phyloP scores from a whole-genome alignment of 2,888 invertebrate genomes.

The Drosophila mayaguana region DNA sequence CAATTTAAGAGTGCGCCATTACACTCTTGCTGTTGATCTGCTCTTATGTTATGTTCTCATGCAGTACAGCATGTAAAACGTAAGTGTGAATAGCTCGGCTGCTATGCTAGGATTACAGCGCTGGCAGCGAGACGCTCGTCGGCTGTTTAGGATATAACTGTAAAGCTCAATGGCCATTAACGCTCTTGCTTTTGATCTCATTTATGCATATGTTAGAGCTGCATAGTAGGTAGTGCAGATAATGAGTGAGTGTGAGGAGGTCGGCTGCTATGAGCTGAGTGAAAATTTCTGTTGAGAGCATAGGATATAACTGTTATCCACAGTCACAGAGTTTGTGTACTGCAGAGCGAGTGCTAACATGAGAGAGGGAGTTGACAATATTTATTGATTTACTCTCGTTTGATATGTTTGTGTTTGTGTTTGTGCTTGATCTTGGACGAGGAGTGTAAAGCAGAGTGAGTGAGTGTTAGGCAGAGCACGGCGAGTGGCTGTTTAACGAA shows the following conservation, averaged over 20 bases:
- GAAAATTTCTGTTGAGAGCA: not conserved
- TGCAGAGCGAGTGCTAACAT: too few species aligned
- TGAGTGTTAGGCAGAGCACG: not conserved
- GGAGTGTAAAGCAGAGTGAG: too few species aligned
- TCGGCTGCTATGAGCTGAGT: not conserved
- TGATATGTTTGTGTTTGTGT: not conserved
- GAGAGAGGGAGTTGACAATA: not conserved
- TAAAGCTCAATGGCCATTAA: not conserved
- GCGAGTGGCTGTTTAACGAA: not conserved
- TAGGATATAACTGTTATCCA: not conserved
- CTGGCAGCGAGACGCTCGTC: not conserved
- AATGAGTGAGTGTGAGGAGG: not conserved
- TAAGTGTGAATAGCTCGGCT: not conserved
- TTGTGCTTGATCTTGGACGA: not conserved
- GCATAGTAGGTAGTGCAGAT: not conserved
- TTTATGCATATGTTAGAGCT: not conserved
- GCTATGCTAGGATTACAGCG: not conserved
- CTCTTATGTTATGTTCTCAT: not conserved
- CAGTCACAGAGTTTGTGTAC: not conserved
- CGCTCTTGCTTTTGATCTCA: constrained; percentile 3
- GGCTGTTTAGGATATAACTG: not conserved
- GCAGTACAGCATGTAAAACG: not conserved
- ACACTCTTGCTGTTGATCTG: not conserved
- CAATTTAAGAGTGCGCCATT: not conserved
- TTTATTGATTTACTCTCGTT: not conserved